Evolutionary conservation across 2,888 invertebrate genomes (phyloP), one percentile per base, ranked within the genome.

Genomic region (Theodoxus fluviatilis): DNA sequence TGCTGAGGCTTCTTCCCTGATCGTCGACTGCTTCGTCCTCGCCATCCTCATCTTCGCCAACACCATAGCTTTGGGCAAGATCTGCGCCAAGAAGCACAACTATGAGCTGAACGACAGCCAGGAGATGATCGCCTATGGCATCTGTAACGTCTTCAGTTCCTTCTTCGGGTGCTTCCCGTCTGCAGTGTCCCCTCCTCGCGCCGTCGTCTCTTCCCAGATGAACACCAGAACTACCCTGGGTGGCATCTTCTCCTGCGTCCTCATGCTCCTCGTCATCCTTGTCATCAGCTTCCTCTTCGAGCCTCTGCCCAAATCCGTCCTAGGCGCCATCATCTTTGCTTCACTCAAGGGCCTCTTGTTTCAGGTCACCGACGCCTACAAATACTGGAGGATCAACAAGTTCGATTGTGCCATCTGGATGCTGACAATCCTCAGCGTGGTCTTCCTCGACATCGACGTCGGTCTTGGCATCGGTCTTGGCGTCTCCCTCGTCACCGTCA

Each of bases 331-430:
- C 43, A 88, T 88, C 37, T 81, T 87, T 15, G 85, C 87, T 1
- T 82, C 86, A n/a, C 75, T 88, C 65, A 85, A 88, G 74, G 84
- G 86, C 47, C 80, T 88, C 18, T 87, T 88, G 71, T 87, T 91
- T 83, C 94, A 94, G 88, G 89, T 92, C 25, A 81, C 89, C 84
- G 92, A 93, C 66, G 88, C 94, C 0, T 85, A 88, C 22, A 90
- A 90, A 76, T 91, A 94, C 78, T 94, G 93, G 92, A 90, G 89
- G 78, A 87, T 93, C 35, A 94, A 94, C 76, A 91, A 91, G 80
- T 88, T 92, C 79, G 95, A 96, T 83, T 94, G 92, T 0, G 80
- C 91, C 35, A 83, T 83, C 40, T 86, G 86, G 86, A 74, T 85
- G 18, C 74, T 78, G 47, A 85, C 85, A 2, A 80, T 82, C 65